These are phyloP conservation scores for Ceratothoa steindachneri DNA, from an alignment of 2,888 invertebrate genomes.

Conservation along the genomic window DNA sequence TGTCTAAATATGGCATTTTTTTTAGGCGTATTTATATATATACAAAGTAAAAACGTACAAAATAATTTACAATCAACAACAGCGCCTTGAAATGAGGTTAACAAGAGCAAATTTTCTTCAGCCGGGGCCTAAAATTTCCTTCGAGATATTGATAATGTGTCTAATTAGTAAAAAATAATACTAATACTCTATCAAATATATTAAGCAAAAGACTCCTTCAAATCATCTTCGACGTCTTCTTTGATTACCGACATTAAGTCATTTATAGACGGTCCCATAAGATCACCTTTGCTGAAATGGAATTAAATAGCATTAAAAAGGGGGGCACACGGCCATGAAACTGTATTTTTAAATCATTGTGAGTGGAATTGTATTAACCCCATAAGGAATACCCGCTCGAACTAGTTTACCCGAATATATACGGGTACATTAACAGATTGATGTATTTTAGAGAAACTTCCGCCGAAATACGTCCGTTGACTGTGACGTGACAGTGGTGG, in stretches of 20 bases:
- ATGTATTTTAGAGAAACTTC: too few relatives aligned
- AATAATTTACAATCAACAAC: neutral
- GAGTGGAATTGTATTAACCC: too few relatives aligned
- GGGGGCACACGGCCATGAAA: too few relatives aligned
- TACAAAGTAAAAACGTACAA: neutral
- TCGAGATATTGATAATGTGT: too few relatives aligned
- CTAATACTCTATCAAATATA: neutral
- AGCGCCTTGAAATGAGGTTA: neutral
- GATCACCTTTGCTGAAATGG: neutral
- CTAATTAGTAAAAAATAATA: neutral
- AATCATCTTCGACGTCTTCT: neutral
- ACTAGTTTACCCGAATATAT: too few relatives aligned
- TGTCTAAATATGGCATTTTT: neutral
- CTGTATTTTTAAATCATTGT: too few relatives aligned
- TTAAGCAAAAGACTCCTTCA: neutral
- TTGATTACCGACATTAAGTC: neutral
- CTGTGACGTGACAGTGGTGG: too few relatives aligned
- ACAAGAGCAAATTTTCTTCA: too few relatives aligned
- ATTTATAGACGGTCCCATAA: neutral
- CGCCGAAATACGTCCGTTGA: too few relatives aligned
- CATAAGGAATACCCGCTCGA: too few relatives aligned
- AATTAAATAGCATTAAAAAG: neutral
- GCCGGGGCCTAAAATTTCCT: too few relatives aligned
- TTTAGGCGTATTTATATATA: neutral
- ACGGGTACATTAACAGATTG: too few relatives aligned